phyloP scores from a whole-genome alignment of 2,113 vertebrate genomes.

The Cepphus grylle region DNA sequence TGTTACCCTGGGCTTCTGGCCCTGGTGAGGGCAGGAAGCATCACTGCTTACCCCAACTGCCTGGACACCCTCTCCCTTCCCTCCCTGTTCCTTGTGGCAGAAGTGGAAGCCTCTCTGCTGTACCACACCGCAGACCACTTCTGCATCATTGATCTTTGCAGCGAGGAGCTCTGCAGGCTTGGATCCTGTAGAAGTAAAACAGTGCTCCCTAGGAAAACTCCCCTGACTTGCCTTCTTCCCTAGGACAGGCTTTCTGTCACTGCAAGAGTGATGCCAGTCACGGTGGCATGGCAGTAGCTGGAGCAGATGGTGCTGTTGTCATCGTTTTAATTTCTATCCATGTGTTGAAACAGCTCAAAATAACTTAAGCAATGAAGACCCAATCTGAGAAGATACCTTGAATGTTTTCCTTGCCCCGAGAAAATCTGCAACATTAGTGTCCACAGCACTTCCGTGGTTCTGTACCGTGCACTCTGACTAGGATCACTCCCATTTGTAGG shows the following conservation, averaged over 20 bases:
- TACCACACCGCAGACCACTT: rapidly evolving
- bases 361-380: neutral
- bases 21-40: neutral
- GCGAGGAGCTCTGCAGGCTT: neutral
- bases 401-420: neutral
- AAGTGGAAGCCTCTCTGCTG: neutral
- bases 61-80: rapidly evolving
- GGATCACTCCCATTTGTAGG: rapidly evolving
- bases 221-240: neutral
- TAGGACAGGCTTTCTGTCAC: neutral
- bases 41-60: neutral
- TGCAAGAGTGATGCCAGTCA: neutral
- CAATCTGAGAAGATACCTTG: neutral
- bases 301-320: conserved; percentile 50
- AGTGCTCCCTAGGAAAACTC: neutral
- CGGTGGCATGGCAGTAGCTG: neutral
- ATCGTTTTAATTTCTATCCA: neutral
- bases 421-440: neutral
- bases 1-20: neutral
- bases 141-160: rapidly evolving
- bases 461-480: rapidly evolving
- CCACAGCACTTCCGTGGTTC: neutral
- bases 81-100: neutral
- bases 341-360: conserved; percentile 36
- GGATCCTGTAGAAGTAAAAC: neutral